Percentiles rank a stretch among this genome's conserved stretches.
Conservation (phyloP, 2,113 vertebrate species). For the Oenanthe oenanthe region DNA sequence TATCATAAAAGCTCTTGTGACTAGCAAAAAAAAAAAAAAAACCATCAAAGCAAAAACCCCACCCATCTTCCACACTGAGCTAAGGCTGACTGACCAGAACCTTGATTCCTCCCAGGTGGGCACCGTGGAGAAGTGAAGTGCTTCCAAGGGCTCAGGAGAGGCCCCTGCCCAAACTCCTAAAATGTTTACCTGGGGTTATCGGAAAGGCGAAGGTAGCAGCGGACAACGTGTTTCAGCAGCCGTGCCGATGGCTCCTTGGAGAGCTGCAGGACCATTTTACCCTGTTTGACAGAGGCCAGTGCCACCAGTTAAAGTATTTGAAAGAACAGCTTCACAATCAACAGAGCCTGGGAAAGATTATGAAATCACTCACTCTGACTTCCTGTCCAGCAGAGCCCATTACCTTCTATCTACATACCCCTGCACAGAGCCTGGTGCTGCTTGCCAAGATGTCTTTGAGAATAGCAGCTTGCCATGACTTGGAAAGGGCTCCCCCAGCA, state of each 20-base stretch:
- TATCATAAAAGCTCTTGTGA: neutral
- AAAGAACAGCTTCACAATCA: neutral
- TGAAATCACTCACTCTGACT: neutral
- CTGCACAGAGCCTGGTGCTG: neutral
- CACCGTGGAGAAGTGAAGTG: neutral
- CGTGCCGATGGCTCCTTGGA: slow-evolving; percentile 97
- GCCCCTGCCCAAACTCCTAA: slow-evolving; percentile 46
- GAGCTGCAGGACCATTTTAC: slow-evolving; percentile 98
- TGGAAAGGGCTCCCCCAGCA: neutral
- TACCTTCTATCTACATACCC: neutral
- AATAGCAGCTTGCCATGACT: neutral
- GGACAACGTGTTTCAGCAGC: slow-evolving; percentile 94
- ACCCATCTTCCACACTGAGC: neutral
- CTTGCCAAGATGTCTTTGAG: neutral
- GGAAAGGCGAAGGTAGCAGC: slow-evolving; percentile 96
- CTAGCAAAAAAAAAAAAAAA: neutral
- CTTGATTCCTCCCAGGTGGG: accelerated
- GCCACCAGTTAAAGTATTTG: neutral
- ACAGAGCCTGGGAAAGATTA: neutral
- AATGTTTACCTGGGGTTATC: slow-evolving; percentile 95
- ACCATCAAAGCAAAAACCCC: neutral
- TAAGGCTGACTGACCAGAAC: neutral
- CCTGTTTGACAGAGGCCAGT: slow-evolving; percentile 75
- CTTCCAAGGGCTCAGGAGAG: neutral
- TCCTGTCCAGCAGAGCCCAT: accelerated